Percentiles rank a stretch among this genome's conserved stretches.
phyloP scores from a whole-genome alignment of 2,797 vertebrate species.

The Gephyroberyx darwinii region DNA sequence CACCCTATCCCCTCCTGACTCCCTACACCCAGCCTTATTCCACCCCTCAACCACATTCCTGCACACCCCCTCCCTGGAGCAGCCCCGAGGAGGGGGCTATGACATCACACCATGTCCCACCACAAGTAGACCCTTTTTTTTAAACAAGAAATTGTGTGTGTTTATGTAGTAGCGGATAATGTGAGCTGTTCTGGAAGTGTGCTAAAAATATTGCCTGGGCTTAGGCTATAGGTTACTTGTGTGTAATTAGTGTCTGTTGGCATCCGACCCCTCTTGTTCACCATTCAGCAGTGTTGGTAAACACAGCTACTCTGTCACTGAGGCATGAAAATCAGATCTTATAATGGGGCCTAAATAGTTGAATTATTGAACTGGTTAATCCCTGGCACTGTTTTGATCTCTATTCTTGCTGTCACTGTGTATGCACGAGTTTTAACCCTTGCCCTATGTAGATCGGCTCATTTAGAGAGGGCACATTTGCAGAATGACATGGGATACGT shows the following conservation, averaged over 20 bases:
- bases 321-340: conserved; percentile 53
- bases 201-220: conserved; percentile 35
- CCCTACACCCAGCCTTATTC: conserved; percentile 66
- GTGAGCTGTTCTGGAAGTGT: conserved; percentile 42
- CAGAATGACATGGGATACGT: conserved; percentile 27
- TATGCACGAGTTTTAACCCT: conserved; percentile 60
- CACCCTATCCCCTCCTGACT: conserved; percentile 69
- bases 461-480: conserved; percentile 33
- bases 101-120: conserved; percentile 75
- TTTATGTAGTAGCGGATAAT: conserved; percentile 57
- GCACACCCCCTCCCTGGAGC: conserved; percentile 66
- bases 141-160: conserved; percentile 57
- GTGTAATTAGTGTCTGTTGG: background rate
- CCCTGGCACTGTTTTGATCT: conserved; percentile 37
- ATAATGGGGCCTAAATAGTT: conserved; percentile 54
- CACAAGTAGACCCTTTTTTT: conserved; percentile 71
- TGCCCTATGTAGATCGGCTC: conserved; percentile 38
- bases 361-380: conserved; percentile 68
- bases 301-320: conserved; percentile 24
- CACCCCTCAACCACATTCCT: conserved; percentile 75
- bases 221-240: conserved; percentile 6
- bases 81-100: conserved; percentile 62
- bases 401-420: conserved; percentile 48
- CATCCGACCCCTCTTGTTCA: conserved; percentile 11
- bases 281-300: conserved; percentile 32